Evolutionary conservation across 2,113 vertebrate genomes (phyloP), one percentile per base, ranked within the genome.

Genomic region (Lates calcarifer): DNA sequence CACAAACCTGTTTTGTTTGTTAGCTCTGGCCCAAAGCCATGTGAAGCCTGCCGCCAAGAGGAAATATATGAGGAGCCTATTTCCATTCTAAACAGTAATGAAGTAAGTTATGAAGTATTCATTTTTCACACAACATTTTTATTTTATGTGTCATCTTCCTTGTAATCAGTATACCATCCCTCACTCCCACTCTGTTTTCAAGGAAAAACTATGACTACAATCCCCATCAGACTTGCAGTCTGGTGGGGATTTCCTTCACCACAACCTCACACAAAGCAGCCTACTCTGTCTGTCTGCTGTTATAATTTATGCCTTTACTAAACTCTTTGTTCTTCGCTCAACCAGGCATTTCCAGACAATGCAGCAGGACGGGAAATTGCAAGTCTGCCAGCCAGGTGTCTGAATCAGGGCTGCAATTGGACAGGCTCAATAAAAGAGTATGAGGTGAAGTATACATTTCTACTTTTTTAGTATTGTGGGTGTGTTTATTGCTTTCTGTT

Each of bases 291-390:
- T 90, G 29, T 18, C 20, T 24, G 18, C 5, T 64, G 17, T 55
- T 45, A 10, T 35, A 39, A 79, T 24, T 17, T 15, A 7, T 24
- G 20, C 9, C 39, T 73, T 74, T 13, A 12, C 41, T 39, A 11
- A 63, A 20, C 0, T 28, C 49, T 76, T 76, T 85, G 70, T 49
- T 61, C 51, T 56, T 63, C 49, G 12, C 20, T 55, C 43, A 4
- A 66, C 7, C 2, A 81, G 97, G 97, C 96, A 5, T 99, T 99
- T 81, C 96, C 97, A 10, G 97, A 99, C 91, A 99, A 99, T 0
- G 97, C 97, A 0, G 97, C 97, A 0, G 96, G 97, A 0, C 92
- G 97, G 67, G 97, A 99, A 84, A 96, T 99, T 68, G 97, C 98
- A 33, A 96, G 96, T 49, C 92, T 99, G 29, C 97, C 97, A 0